Conservation (phyloP, 2,888 invertebrate species). For the Macaria notata region DNA sequence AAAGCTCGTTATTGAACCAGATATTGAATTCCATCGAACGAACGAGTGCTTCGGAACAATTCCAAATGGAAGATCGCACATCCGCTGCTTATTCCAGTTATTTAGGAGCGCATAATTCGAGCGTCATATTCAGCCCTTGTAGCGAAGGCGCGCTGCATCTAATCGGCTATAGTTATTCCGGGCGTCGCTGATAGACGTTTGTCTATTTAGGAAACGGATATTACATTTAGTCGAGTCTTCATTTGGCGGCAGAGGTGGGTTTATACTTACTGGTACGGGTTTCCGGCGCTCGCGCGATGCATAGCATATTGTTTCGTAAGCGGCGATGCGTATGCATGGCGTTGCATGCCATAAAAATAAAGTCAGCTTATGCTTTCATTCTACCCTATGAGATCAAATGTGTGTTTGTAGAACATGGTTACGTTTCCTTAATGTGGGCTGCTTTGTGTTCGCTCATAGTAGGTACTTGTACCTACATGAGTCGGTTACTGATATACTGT, state of each 20-base stretch:
- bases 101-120: slow-evolving; percentile 42
- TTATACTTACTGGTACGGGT: slow-evolving; percentile 71
- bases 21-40: slow-evolving; percentile 17
- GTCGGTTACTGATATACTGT: no score
- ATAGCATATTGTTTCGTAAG: slow-evolving; percentile 74
- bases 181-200: slow-evolving; percentile 77
- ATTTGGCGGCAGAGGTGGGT: slow-evolving; percentile 79
- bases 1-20: slow-evolving; percentile 13
- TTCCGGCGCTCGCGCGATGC: slow-evolving; percentile 75
- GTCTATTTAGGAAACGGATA: slow-evolving; percentile 83
- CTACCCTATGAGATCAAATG: slow-evolving; percentile 50
- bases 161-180: slow-evolving; percentile 78
- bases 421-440: slow-evolving; percentile 12
- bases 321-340: slow-evolving; percentile 64
- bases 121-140: slow-evolving; percentile 47
- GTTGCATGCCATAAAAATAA: slow-evolving; percentile 70
- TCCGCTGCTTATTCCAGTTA: slow-evolving; percentile 42
- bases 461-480: slow-evolving; percentile 7
- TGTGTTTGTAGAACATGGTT: slow-evolving; percentile 60
- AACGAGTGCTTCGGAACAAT: slow-evolving; percentile 14
- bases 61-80: slow-evolving; percentile 34
- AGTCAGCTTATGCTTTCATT: slow-evolving; percentile 67
- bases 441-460: slow-evolving; percentile 5
- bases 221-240: slow-evolving; percentile 79
- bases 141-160: slow-evolving; percentile 53